phyloP scores from a whole-genome alignment of 2,797 vertebrate species.

The Nothura maculosa region DNA sequence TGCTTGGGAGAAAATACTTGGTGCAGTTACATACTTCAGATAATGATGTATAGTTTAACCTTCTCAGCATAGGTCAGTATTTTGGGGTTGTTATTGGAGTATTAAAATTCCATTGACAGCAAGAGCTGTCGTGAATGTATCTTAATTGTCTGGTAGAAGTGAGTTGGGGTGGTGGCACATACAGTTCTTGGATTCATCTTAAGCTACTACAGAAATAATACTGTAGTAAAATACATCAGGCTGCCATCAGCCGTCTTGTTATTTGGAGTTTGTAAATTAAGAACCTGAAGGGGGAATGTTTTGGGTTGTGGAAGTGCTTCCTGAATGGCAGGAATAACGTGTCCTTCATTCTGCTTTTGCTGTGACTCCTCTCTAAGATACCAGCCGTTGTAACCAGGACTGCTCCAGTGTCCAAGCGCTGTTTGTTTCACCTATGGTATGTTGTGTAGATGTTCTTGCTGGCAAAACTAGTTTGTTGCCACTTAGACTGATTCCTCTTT shows the following conservation, averaged over 20 bases:
- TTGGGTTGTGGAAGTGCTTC: neutral
- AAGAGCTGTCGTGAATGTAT: neutral
- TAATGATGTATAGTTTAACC: accelerated
- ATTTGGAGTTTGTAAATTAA: neutral
- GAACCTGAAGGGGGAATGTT: neutral
- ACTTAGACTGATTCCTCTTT: neutral
- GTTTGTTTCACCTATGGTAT: neutral
- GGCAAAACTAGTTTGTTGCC: neutral
- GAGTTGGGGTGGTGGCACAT: neutral
- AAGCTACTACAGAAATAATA: neutral
- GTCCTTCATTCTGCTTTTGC: neutral
- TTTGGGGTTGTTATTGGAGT: neutral
- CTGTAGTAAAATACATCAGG: accelerated
- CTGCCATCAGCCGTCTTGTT: neutral
- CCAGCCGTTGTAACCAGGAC: neutral
- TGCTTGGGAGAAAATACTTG: neutral
- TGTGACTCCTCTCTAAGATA: neutral
- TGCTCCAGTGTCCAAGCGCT: neutral
- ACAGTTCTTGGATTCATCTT: neutral
- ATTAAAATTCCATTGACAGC: neutral
- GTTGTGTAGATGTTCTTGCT: neutral
- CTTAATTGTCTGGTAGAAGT: neutral
- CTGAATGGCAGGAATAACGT: neutral
- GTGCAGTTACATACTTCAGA: neutral
- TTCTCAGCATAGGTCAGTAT: neutral